Evolutionary conservation across 2,888 invertebrate genomes (phyloP).

Genomic region (Clitarchus hookeri): DNA sequence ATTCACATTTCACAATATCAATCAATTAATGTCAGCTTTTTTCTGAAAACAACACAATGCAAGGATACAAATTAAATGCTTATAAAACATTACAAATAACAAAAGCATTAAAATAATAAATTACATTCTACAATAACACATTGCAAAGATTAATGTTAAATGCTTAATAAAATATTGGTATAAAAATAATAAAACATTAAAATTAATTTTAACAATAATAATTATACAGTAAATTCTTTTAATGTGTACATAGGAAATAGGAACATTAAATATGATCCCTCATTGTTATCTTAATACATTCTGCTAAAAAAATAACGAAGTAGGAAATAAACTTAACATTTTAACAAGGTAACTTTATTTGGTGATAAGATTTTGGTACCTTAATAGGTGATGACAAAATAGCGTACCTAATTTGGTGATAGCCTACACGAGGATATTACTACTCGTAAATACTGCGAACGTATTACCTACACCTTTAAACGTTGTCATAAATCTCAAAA

Average conservation of each 20-base stretch:
- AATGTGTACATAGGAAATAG: not conserved
- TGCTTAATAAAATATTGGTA: not conserved
- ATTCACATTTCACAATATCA: too few species aligned
- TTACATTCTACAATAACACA: too few species aligned
- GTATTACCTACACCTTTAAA: not conserved
- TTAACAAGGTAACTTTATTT: conserved; percentile 1
- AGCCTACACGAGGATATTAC: not conserved
- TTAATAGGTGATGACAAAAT: too few species aligned
- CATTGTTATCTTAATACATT: not conserved
- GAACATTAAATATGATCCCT: not conserved
- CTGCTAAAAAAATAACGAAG: not conserved
- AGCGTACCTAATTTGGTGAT: conserved; percentile 11
- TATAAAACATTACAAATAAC: too few species aligned
- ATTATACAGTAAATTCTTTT: not conserved
- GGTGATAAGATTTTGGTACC: not conserved
- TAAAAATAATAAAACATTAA: not conserved
- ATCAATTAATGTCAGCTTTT: too few species aligned
- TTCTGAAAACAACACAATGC: too few species aligned
- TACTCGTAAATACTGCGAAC: conserved; percentile 11
- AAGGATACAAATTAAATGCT: too few species aligned
- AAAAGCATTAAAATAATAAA: too few species aligned
- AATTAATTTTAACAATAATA: not conserved
- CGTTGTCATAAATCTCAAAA: not conserved
- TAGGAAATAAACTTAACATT: not conserved
- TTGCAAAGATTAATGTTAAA: not conserved